Evolutionary conservation across 2,888 invertebrate species (phyloP), one percentile per base, ranked within the genome.

Genomic region (Pheosia tremula): DNA sequence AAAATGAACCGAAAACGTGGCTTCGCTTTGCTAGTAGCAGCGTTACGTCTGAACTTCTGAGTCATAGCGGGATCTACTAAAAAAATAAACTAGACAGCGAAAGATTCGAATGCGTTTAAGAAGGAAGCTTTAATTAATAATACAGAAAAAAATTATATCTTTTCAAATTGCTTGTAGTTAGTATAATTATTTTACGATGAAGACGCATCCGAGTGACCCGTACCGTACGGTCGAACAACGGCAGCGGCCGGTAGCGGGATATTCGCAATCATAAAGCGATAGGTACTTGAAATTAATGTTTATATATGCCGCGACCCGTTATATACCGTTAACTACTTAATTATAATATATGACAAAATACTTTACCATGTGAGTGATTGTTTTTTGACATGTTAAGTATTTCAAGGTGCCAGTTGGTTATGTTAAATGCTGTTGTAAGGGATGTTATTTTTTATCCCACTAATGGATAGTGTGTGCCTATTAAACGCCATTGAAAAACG

Each of bases 121-220:
- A n/a, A 47, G 47, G 47, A 11, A 11, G 45, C 11, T 57, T 57
- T 36, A 50, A 24, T 24, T 24, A 24, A 24, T 24, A 24, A 24
- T 24, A 24, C 24, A 24, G 24, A 24, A 24, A 24, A 24, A 24
- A 24, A 24, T 24, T 0, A 24, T 24, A 24, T 57, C 10, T 38
- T 38, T 57, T 56, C 45, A 82, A 81, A 84, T 83, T 82, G 78
- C 80, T 68, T 70, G 75, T 77, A 77, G 75, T 76, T 72, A 69
- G 71, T 75, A 79, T 83, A 84, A 85, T 85, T 85, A 87, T 82
- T 80, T 81, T 80, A 75, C 77, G 79, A 84, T 82, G 82, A 83
- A 82, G 80, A 78, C 70, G 78, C 78, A 78, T 78, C 74, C 68
- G 64, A 72, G 72, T 72, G 60, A 68, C 78, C 75, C 67, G 75